Percentiles rank a stretch among this genome's conserved stretches.
Evolutionary conservation across 2,888 invertebrate genomes (phyloP).

Genomic region (Capitulum mitella): DNA sequence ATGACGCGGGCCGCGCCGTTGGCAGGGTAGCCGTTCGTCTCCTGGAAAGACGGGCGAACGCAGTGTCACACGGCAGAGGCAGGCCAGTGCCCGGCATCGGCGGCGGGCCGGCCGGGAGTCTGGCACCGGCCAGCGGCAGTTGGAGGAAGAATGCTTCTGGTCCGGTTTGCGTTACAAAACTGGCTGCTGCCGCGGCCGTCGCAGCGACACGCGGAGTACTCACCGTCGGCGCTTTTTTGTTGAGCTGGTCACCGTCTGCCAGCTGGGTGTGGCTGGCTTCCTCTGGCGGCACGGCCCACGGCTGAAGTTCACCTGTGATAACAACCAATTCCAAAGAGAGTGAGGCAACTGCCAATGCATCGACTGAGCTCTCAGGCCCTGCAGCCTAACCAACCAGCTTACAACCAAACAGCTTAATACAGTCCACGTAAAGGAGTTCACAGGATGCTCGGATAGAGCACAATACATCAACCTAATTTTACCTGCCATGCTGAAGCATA

Average conservation of each 20-base stretch:
- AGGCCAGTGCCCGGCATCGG: not conserved
- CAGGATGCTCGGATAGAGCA: no score
- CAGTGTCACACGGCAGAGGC: not conserved
- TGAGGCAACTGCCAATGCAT: no score
- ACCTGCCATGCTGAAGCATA: no score
- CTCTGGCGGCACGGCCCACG: slow-evolving; percentile 11
- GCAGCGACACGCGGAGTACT: not conserved
- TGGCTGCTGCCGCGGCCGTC: no score
- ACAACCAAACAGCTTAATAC: no score
- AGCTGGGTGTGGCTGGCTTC: slow-evolving; percentile 1
- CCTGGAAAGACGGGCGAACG: not conserved
- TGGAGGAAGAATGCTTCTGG: no score
- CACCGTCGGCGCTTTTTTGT: not conserved
- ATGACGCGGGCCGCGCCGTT: not conserved
- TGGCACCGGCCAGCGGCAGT: not conserved
- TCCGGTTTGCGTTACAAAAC: no score
- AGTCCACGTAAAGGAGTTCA: no score
- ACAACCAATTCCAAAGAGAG: no score
- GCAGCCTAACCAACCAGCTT: no score
- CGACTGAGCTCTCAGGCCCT: no score
- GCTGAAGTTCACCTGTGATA: slow-evolving; percentile 16
- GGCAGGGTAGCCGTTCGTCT: not conserved
- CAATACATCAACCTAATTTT: no score
- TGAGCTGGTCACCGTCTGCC: not conserved
- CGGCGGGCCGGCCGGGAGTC: not conserved